Percentiles rank a stretch among this genome's conserved stretches.
These are phyloP conservation scores for Vesta saturnalis DNA, from an alignment of 2,888 invertebrate genomes.

Conservation along the genomic window DNA sequence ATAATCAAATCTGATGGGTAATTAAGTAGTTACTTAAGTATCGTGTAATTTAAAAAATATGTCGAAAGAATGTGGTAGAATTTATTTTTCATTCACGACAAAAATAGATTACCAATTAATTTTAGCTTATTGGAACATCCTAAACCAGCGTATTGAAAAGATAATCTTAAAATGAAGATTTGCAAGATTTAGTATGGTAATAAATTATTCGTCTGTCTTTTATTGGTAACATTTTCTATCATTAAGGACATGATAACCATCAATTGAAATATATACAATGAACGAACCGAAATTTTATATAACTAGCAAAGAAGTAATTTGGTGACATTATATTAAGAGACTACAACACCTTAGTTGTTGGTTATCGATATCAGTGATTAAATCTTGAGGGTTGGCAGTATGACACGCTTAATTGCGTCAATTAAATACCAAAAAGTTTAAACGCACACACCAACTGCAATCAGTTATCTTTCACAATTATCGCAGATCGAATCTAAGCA, in stretches of 20 bases:
- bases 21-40: no score
- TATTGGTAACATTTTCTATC: not conserved
- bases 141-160: no score
- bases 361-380: conserved; percentile 57
- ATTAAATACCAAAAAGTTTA: conserved; percentile 62
- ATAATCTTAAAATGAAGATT: not conserved
- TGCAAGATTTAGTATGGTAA: not conserved
- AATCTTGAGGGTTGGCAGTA: conserved; percentile 59
- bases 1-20: no score
- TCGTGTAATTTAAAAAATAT: no score
- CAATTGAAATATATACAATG: not conserved
- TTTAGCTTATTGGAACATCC: no score
- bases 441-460: conserved; percentile 57
- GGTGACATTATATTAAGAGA: conserved; percentile 56
- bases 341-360: conserved; percentile 50
- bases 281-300: not conserved
- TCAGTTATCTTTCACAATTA: conserved; percentile 58
- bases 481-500: conserved; percentile 55
- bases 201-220: not conserved
- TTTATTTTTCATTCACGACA: no score
- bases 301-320: conserved; percentile 45
- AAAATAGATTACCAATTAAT: no score
- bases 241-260: not conserved
- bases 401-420: conserved; percentile 62
- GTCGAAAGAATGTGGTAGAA: no score